A percentile compares a stretch with the other conserved stretches of the same genome.
Evolutionary conservation across 2,888 invertebrate genomes (phyloP).

Genomic region (Athalia cordata): DNA sequence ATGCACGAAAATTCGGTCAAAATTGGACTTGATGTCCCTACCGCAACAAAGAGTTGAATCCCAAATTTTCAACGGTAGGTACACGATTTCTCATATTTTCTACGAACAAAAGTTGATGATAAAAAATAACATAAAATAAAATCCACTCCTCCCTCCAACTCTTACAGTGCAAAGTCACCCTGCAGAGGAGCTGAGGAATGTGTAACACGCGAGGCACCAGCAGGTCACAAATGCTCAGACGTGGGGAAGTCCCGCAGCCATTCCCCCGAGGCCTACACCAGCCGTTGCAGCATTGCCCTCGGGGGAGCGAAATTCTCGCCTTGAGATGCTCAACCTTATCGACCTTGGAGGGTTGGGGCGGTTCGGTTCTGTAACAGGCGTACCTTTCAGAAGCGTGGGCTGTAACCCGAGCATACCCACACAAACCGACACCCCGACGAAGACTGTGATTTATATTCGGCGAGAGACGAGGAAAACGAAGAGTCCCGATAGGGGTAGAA

Average conservation of each 20-base stretch:
- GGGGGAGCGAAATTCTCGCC: conserved; percentile 25
- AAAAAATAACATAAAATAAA: too few relatives aligned
- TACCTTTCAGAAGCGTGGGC: conserved; percentile 30
- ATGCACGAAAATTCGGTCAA: too few relatives aligned
- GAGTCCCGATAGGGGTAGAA: conserved; percentile 31
- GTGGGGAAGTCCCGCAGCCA: conserved; percentile 7
- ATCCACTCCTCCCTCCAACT: too few relatives aligned
- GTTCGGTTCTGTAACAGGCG: conserved; percentile 31
- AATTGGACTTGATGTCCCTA: too few relatives aligned
- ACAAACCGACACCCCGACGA: conserved; percentile 14
- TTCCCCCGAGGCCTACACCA: conserved; percentile 13
- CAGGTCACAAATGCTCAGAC: conserved; percentile 4
- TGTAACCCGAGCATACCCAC: conserved; percentile 19
- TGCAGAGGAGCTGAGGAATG: not conserved
- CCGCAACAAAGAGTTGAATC: too few relatives aligned
- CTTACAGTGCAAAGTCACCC: too few relatives aligned
- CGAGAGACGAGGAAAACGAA: conserved; percentile 24
- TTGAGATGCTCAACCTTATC: conserved; percentile 37
- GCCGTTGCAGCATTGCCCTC: conserved; percentile 21
- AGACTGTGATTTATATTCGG: conserved; percentile 35
- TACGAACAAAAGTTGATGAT: too few relatives aligned
- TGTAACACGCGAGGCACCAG: not conserved
- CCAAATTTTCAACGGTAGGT: too few relatives aligned
- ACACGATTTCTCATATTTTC: too few relatives aligned
- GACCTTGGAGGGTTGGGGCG: conserved; percentile 22